Base-by-base conservation (phyloP, 2,797 vertebrate species). In the Falco concolor region DNA sequence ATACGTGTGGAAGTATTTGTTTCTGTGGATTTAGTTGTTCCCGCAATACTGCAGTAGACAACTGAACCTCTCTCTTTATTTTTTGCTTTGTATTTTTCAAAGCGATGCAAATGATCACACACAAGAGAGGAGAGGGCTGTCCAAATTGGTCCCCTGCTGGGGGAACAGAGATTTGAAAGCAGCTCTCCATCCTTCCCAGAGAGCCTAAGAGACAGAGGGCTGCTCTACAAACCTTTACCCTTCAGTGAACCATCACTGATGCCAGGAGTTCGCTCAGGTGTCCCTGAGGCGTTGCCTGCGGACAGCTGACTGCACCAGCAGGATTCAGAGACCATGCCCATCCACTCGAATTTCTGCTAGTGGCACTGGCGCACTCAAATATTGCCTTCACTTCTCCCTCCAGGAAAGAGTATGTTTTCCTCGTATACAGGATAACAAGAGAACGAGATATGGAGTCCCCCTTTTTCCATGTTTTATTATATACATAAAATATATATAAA, bases 1-100 rank as follows among this genome's bases (percentile, higher is more conserved):
- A 72, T 3, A 50, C 5, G 24, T 0, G 0, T 1, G 3, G 7
- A 61, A 72, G 34, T 42, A 76, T 44, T 78, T 50, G 10, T 27
- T 61, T 53, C 30, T 21, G 45, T 19, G 42, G 25, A 25, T 57
- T 77, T 57, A 78, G 57, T 10, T 20, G 19, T 19, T 69, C 30
- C 50, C 12, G 25, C 36, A 60, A 13, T 8, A 64, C 28, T 68
- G 34, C 60, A 42, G 28, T 20, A 9, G 36, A 15, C 0, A 2
- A 78, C 21, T 9, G 9, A 84, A 32, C 13, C 1, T 0, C 38
- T 60, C 12, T 38, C 25, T 47, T 6, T 16, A 5, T 3, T 30
- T 84, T 78, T 54, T 15, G 20, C 18, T 67, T 67, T 38, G 23
- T 1, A 13, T 69, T 76, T 61, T 87, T 63, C 36, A 38, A 84